Percentiles rank a stretch among this genome's conserved stretches.
phyloP scores from a whole-genome alignment of 2,113 vertebrate species.

The Mesoclemmys tuberculata region DNA sequence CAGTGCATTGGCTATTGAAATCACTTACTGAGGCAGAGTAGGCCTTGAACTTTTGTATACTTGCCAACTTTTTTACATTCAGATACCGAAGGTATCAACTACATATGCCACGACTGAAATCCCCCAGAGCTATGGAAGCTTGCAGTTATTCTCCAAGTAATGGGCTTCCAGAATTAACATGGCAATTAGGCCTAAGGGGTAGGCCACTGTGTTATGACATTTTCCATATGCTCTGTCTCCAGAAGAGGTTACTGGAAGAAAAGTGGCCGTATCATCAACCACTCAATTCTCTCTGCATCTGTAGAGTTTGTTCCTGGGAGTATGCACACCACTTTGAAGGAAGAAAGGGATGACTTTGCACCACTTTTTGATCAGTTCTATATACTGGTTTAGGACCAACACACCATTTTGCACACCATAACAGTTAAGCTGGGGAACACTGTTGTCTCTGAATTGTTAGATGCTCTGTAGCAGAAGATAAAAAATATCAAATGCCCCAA shows the following conservation, averaged over 20 bases:
- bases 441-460: no score
- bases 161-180: accelerated
- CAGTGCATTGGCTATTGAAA: neutral
- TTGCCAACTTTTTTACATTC: neutral
- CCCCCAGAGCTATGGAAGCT: neutral
- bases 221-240: neutral
- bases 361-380: neutral
- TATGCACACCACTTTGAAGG: neutral
- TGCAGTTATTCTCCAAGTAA: neutral
- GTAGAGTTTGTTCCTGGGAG: neutral
- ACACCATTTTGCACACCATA: neutral
- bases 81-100: neutral
- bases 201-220: no score
- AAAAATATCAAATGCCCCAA: neutral
- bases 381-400: accelerated
- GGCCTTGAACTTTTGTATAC: neutral
- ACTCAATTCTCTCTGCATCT: neutral
- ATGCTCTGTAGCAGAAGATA: neutral
- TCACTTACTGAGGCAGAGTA: neutral
- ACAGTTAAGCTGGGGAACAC: no score
- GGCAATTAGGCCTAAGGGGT: no score
- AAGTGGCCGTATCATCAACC: accelerated
- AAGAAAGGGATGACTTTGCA: neutral
- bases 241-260: accelerated
- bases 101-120: neutral